phyloP scores from a whole-genome alignment of 2,113 vertebrate genomes.

The Ctenodactylus gundi region DNA sequence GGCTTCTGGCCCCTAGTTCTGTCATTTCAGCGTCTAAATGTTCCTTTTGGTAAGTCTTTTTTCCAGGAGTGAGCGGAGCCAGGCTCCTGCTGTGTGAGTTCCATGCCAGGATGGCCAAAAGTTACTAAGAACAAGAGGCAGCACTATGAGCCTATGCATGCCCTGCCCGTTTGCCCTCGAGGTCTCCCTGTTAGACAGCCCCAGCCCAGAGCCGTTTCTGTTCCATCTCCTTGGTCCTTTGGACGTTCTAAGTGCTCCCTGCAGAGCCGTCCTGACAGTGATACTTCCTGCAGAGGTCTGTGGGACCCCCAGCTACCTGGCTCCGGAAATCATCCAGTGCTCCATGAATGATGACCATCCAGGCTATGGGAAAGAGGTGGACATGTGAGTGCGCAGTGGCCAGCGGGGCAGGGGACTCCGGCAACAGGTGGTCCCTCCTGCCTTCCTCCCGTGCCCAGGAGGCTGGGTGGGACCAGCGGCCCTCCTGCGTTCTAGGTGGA shows the following conservation, averaged over 20 bases:
- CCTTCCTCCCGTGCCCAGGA: not conserved
- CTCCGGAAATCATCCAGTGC: constrained; percentile 96
- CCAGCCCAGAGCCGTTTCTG: not conserved
- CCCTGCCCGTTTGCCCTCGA: not conserved
- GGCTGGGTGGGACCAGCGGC: not conserved
- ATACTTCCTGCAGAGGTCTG: constrained; percentile 90
- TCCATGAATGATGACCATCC: constrained; percentile 93
- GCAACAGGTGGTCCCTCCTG: too few species aligned
- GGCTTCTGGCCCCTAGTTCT: too few species aligned
- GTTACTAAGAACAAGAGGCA: not conserved
- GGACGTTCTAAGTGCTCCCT: not conserved
- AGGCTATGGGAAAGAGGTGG: constrained; percentile 93
- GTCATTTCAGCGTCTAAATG: not conserved
- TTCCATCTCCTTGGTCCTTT: not conserved
- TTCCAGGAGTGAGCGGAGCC: not conserved
- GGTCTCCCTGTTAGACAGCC: not conserved
- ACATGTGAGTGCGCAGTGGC: constrained; percentile 89
- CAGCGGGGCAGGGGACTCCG: too few species aligned
- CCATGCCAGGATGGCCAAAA: not conserved
- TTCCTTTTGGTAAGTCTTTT: not conserved
- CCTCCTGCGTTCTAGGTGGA: constrained; percentile 89
- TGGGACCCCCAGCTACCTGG: constrained; percentile 96
- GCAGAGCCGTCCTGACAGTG: not conserved
- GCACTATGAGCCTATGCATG: not conserved
- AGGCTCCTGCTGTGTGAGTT: not conserved